Base-by-base conservation (phyloP, 2,888 invertebrate genomes). In the Drosophila colorata region DNA sequence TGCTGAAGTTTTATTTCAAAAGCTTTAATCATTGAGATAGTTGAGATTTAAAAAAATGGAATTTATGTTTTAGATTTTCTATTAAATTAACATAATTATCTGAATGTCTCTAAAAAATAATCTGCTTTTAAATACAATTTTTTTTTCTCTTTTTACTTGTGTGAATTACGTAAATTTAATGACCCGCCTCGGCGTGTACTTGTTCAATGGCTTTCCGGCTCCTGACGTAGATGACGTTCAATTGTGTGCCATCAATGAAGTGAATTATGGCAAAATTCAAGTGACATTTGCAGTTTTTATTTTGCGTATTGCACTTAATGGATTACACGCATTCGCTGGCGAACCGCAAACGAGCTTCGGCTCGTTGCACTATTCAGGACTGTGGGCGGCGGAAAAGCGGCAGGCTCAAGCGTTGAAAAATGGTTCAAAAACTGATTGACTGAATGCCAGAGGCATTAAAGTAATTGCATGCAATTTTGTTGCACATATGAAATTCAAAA, bases 381-480 rank as follows among this genome's bases (percentile, higher is more conserved):
- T 52, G 51, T 35, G 20, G 20, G 33, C 5, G 23, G 18, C 2
- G 28, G 11, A 14, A 44, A 20, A 14, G 18, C 11, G 37, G 16
- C 16, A n/a, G 52, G 2, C 2, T 25, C 25, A 25, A 25, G 25
- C 25, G 28, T 31, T 16, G 8, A 5, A 35, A 41, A 43, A 23
- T 2, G 38, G n/a, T 18, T 35, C 16, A 18, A 14, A 11, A 16
- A 20, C n/a, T 37, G 65, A 56, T 64, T 76, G 65, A 74, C 56
- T 63, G 56, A 23, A 51, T 46, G 41, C 41, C 49, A 59, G 63
- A 28, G 63, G 47, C 78, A 78, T 81, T 85, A 78, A 84, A 74
- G 74, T 80, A 88, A 88, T 85, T 85, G 85, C 74, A 41, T 60
- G 67, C 84, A 74, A 84, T 88, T 88, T 74, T 52, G 80, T 73